These are phyloP conservation scores for Catotricha subobsoleta DNA, from an alignment of 2,888 invertebrate genomes.

Conservation along the genomic window DNA sequence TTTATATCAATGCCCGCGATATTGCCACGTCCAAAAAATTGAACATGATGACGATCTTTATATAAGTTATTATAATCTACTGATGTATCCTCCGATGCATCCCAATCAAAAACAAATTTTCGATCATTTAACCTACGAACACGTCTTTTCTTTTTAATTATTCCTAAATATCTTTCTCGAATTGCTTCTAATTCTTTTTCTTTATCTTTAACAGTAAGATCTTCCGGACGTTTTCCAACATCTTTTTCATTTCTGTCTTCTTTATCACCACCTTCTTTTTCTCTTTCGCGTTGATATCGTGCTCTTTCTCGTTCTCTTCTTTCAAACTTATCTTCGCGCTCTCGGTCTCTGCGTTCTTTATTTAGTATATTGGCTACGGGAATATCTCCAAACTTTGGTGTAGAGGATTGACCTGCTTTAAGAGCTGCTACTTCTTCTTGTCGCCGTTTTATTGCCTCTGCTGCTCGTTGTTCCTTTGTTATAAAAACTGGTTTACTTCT, in stretches of 20 bases:
- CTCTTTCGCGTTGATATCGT: constrained; percentile 50
- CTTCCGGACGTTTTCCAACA: constrained; percentile 23
- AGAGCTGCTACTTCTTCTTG: constrained; percentile 77
- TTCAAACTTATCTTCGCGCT: constrained; percentile 32
- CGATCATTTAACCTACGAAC: constrained; percentile 89
- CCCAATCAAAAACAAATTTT: constrained; percentile 99
- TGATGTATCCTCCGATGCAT: constrained; percentile 95
- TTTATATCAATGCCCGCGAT: constrained; percentile 98
- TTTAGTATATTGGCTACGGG: constrained; percentile 9
- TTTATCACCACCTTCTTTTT: constrained; percentile 32
- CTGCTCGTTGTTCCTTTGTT: constrained; percentile 86
- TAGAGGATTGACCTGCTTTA: constrained; percentile 40
- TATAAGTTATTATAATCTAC: constrained; percentile 94
- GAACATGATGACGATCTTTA: constrained; percentile 90
- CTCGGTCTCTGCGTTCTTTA: constrained; percentile 16
- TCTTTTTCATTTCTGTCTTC: too few species aligned
- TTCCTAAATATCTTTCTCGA: constrained; percentile 84
- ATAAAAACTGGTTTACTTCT: constrained; percentile 93
- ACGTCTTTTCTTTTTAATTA: constrained; percentile 80
- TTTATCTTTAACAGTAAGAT: constrained; percentile 52
- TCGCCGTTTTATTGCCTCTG: constrained; percentile 71
- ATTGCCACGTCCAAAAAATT: constrained; percentile 95
- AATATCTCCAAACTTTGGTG: constrained; percentile 11
- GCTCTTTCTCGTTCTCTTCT: constrained; percentile 17
- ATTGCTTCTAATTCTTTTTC: constrained; percentile 90